phyloP scores from a whole-genome alignment of 2,888 invertebrate species.

The Atherix ibis region DNA sequence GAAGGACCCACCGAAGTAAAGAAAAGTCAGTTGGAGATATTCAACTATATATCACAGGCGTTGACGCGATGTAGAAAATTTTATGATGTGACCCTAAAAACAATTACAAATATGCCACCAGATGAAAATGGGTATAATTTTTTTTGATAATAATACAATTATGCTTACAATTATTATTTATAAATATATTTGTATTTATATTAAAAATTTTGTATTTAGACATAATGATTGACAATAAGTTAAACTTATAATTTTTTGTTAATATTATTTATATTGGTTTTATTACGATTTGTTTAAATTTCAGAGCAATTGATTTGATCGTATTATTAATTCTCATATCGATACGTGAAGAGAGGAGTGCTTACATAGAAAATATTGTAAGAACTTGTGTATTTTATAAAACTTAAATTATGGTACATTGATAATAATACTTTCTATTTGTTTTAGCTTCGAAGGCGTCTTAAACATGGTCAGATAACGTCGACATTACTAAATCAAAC shows the following conservation, averaged over 20 bases:
- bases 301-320: slow-evolving; percentile 50
- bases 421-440: neutral
- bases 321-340: slow-evolving; percentile 48
- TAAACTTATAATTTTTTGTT: too few species aligned
- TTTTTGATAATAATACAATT: neutral
- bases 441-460: slow-evolving; percentile 36
- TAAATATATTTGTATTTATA: neutral
- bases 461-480: slow-evolving; percentile 44
- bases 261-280: too few species aligned
- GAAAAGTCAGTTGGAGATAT: slow-evolving; percentile 22
- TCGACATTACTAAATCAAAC: slow-evolving; percentile 39
- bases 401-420: neutral
- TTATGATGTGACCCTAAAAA: slow-evolving; percentile 26
- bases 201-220: too few species aligned
- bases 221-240: too few species aligned
- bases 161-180: neutral
- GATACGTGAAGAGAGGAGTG: slow-evolving; percentile 42
- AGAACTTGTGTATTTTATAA: slow-evolving; percentile 29
- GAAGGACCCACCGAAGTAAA: slow-evolving; percentile 13
- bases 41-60: slow-evolving; percentile 22
- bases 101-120: slow-evolving; percentile 16
- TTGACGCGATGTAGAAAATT: slow-evolving; percentile 26
- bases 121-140: slow-evolving; percentile 15
- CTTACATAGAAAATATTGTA: slow-evolving; percentile 43
- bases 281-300: slow-evolving; percentile 1